Base-by-base conservation (phyloP, 2,113 vertebrate genomes). In the Equus quagga region DNA sequence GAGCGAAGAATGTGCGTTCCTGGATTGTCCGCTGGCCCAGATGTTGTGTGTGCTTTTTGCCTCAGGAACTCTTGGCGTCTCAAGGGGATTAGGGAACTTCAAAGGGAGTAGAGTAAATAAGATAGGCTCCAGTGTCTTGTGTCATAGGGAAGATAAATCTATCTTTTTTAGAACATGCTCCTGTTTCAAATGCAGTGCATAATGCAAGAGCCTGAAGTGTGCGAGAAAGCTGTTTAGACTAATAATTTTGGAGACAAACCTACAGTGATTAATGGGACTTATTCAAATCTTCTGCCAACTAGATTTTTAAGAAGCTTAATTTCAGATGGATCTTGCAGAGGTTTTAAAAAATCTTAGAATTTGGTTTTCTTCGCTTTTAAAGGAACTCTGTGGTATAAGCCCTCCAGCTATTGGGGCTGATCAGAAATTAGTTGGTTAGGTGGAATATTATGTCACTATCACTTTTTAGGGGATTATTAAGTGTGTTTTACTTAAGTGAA, bases 251-350 rank as follows among this genome's bases (percentile, higher is more conserved):
- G 46, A 95, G 82, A 86, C 69, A 91, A 56, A 79, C 81, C 46
- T 81, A 8, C 54, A 58, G 17, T 60, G 33, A 79, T 88, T 33
- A n/a, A 0, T 36, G 64, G 2, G 64, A 11, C 87, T 84, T 69
- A 96, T 84, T 56, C 62, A 93, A 1, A 23, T 89, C 92, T 94
- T 28, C 89, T 96, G 36, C 93, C 89, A 54, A 51, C 67, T 41
- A 90, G 86, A 88, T 79, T 94, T 97, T 97, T 95, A 85, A 96
- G 87, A 28, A 97, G 62, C 78, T 97, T 97, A 92, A 92, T 79
- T 98, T 91, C 73, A 62, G 41, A 80, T 84, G 81, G 65, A 65
- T 94, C 56, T 62, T 97, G 24, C 33, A 73, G 86, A 97, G 79
- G 90, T 90, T 96, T 90, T 93, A 69, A 92, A 96, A 1, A 90